Base-by-base conservation (phyloP, 2,797 vertebrate genomes). In the Myotis planiceps region DNA sequence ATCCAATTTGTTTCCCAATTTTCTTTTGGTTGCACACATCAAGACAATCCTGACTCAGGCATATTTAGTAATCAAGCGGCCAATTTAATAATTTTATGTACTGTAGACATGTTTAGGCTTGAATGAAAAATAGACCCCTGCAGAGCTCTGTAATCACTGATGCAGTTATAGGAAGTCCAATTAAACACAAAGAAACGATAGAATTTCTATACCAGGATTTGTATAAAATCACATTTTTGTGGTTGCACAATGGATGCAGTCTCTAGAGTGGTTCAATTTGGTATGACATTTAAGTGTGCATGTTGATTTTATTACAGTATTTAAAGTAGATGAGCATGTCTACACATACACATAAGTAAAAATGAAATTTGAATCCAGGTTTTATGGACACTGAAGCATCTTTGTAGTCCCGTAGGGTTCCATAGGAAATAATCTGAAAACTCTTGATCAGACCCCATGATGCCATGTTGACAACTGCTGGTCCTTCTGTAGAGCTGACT, bases 11-110 rank as follows among this genome's bases (percentile, higher is more conserved):
- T 68, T 91, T 85, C 63, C 84, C 45, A 83, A 14, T 83, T 86
- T 92, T 92, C 63, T 66, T 88, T 84, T 55, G n/a, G 47, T 80
- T 76, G 13, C 15, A 42, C 15, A 76, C 32, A 93, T 96, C 14
- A 66, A 87, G 75, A 3, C 34, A 72, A 45, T 66, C 27, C 15
- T 12, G 8, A 82, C 10, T 90, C 32, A 65, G 23, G 23, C 14
- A 6, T 63, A 58, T 51, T 80, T 65, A 90, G 66, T 60, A 84
- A 76, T 49, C n/a, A 37, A 45, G 49, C 6, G 55, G 80, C 32
- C 66, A 96, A 29, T 72, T 93, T 93, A 92, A 78, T 89, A 72
- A 84, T 84, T 93, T 92, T 49, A 39, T 65, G 32, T 60, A 3
- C 53, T 75, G 13, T 58, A 82, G 75, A 83, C 75, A 65, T 58